Base-by-base conservation (phyloP, 2,888 invertebrate genomes). In the Ophraella communa region DNA sequence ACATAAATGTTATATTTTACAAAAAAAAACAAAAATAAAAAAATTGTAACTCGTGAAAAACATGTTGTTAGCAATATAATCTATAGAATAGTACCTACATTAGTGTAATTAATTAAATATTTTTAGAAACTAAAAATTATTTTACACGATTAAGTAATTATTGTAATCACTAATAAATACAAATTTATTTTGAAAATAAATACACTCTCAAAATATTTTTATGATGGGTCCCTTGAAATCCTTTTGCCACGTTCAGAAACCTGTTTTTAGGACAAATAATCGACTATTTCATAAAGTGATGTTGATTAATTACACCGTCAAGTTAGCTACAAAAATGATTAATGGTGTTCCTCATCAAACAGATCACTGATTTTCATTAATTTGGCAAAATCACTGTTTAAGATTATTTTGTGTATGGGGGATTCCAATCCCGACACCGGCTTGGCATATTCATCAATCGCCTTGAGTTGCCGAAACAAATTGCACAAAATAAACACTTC, bases 311-410 rank as follows among this genome's bases (percentile, higher is more conserved):
- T 66, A 47, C 63, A 45, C 30, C 47, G 51, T 58, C 30, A 60
- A 66, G 65, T 65, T 70, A 62, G 66, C 60, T 72, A 63, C 68
- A 69, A 69, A 71, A 71, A 72, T 80, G 79, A 80, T 79, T 80
- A 79, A 80, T 79, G 77, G 77, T 76, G 69, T 68, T 70, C 65
- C 76, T 77, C 77, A 79, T 79, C 77, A 77, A 77, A 75, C 78
- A 78, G 78, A 79, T 77, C 78, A 76, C 71, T 78, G 78, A 78
- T 79, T 79, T 79, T 78, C 78, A 79, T 79, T 79, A 80, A 78
- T 78, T 77, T 77, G 74, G 73, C 71, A 75, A 76, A 76, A 73
- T 76, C 69, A 62, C 63, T 61, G 63, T 57, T 61, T 62, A 52
- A 62, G 51, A 57, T 60, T 54, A 57, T 65, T 65, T 61, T 57